Conservation (phyloP, 2,113 vertebrate genomes). For the Hippopotamus amphibius region DNA sequence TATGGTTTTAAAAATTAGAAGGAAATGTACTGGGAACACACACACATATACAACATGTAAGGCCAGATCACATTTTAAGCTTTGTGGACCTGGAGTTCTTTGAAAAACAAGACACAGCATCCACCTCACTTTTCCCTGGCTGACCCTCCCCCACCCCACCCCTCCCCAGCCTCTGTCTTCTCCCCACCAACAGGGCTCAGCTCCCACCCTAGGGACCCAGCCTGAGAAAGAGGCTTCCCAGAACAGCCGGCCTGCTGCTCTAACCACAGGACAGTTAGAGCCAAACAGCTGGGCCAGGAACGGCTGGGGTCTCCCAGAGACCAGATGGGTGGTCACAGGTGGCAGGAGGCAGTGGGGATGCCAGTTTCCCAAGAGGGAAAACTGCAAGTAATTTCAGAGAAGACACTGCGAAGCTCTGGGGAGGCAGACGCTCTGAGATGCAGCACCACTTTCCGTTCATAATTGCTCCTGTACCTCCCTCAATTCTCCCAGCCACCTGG, state of each 20-base stretch:
- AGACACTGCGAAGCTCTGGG: not conserved
- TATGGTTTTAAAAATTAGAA: slow-evolving; percentile 83
- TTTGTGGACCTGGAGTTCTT: slow-evolving; percentile 62
- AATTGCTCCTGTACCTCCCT: not conserved
- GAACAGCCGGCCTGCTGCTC: slow-evolving; percentile 23
- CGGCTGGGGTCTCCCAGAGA: slow-evolving; percentile 23
- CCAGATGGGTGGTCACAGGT: slow-evolving; percentile 73
- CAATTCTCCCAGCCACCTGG: not conserved
- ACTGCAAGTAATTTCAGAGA: not conserved
- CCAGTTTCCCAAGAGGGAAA: slow-evolving; percentile 4
- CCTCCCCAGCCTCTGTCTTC: not conserved
- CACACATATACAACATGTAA: slow-evolving; percentile 64
- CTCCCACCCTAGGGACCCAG: not conserved
- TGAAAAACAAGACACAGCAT: slow-evolving; percentile 62
- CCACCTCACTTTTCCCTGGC: slow-evolving; percentile 7
- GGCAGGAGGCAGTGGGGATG: not conserved
- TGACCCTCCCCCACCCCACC: not conserved
- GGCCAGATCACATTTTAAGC: slow-evolving; percentile 68
- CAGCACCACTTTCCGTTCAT: not conserved
- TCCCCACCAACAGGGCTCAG: not conserved
- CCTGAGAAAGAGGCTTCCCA: slow-evolving; percentile 70
- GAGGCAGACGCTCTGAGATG: not conserved
- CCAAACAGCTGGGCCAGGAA: slow-evolving; percentile 66
- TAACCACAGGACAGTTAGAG: slow-evolving; percentile 71
- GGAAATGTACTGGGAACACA: slow-evolving; percentile 77